Conservation (phyloP, 2,888 invertebrate genomes). For the Cerastis rubricosa region DNA sequence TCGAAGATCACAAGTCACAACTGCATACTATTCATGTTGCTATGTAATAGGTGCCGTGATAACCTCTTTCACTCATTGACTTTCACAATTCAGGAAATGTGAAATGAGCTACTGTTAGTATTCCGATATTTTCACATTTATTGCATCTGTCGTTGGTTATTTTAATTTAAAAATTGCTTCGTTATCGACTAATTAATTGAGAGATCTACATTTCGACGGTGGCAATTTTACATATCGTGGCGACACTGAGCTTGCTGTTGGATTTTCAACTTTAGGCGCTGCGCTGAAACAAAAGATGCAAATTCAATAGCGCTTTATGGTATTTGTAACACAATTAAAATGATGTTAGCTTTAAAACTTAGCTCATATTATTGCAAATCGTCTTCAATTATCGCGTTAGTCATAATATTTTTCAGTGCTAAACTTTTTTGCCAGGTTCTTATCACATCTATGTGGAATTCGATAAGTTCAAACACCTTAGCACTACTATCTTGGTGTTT, state of each 20-base stretch:
- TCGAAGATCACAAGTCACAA: slow-evolving; percentile 43
- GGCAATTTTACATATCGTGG: neutral
- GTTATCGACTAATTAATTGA: neutral
- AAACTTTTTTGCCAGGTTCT: neutral
- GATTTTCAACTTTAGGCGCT: neutral
- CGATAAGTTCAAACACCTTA: slow-evolving; percentile 33
- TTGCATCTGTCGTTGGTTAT: neutral
- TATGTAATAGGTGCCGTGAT: slow-evolving; percentile 43
- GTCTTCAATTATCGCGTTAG: slow-evolving; percentile 23
- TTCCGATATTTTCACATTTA: neutral
- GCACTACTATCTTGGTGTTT: slow-evolving; percentile 19
- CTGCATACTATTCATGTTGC: slow-evolving; percentile 32
- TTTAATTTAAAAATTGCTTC: neutral
- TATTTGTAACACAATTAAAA: too few species aligned
- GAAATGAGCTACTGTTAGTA: neutral
- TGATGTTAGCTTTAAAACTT: slow-evolving; percentile 4
- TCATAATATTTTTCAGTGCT: neutral
- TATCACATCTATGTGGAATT: slow-evolving; percentile 29
- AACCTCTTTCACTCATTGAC: slow-evolving; percentile 33
- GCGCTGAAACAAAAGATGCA: neutral
- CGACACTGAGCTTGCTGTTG: neutral
- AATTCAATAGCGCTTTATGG: neutral
- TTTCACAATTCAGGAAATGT: slow-evolving; percentile 13
- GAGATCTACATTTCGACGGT: neutral
- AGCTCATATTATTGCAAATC: neutral